Evolutionary conservation across 2,113 vertebrate species (phyloP).

Genomic region (Dermatemys mawii): DNA sequence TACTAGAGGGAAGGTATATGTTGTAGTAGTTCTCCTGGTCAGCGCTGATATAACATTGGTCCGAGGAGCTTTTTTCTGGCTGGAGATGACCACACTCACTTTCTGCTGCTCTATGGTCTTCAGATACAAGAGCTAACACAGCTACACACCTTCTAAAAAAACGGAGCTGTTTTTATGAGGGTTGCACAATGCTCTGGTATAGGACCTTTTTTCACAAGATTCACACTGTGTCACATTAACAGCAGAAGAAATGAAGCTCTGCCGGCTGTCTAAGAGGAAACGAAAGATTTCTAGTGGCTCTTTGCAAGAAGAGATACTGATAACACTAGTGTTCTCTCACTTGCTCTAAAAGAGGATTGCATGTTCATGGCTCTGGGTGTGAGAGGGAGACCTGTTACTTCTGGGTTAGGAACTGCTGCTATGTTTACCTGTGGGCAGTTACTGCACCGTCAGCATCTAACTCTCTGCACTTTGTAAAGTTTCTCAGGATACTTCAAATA

Average conservation of each 20-base stretch:
- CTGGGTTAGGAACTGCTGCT: constrained; percentile 26
- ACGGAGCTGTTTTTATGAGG: neutral
- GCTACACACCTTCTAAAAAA: neutral
- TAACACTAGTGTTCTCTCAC: constrained; percentile 48
- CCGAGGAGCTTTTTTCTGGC: constrained; percentile 34
- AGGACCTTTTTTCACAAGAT: neutral
- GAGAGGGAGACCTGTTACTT: constrained; percentile 3
- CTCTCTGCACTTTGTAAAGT: neutral
- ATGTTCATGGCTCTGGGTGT: constrained; percentile 31
- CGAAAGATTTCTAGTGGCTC: constrained; percentile 33
- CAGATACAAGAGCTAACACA: neutral
- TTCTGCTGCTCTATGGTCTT: neutral
- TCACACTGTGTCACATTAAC: neutral
- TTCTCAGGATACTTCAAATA: neutral
- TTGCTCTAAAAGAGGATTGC: constrained; percentile 45
- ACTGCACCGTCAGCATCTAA: neutral
- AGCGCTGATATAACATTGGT: too few relatives aligned
- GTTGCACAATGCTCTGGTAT: neutral
- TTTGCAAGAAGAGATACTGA: neutral
- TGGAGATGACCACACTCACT: neutral
- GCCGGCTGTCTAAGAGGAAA: neutral
- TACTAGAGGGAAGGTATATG: neutral
- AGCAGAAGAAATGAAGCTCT: neutral
- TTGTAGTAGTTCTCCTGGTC: constrained; percentile 15
- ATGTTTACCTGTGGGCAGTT: constrained; percentile 49